Conservation (phyloP, 2,888 invertebrate genomes). For the Lysandra bellargus region DNA sequence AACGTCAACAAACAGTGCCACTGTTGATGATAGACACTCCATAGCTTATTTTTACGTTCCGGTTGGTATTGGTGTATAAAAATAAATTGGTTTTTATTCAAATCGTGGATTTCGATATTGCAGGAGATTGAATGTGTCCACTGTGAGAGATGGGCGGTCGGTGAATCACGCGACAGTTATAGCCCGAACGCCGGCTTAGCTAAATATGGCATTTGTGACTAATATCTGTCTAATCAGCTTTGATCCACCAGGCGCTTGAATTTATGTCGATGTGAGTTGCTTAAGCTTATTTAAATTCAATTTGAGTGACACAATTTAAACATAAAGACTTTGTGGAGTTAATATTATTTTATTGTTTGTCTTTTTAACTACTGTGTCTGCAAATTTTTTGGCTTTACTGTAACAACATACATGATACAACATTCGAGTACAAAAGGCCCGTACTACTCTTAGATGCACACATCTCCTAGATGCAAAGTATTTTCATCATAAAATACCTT, state of each 20-base stretch:
- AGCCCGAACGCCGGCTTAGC: background rate
- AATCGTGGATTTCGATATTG: constrained; percentile 6
- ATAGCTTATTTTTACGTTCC: background rate
- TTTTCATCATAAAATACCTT: background rate
- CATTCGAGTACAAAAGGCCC: too few species aligned
- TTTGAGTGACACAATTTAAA: too few species aligned
- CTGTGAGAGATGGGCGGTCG: background rate
- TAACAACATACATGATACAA: too few species aligned
- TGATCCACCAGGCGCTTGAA: background rate
- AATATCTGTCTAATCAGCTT: constrained; percentile 16
- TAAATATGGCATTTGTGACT: constrained; percentile 18
- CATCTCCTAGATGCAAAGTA: background rate
- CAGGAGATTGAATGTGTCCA: constrained; percentile 19
- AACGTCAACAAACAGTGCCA: background rate
- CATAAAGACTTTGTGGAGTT: too few species aligned
- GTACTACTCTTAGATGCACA: background rate
- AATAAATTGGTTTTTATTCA: constrained; percentile 19
- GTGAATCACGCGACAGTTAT: constrained; percentile 2
- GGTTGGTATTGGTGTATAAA: background rate
- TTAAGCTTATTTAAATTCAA: too few species aligned
- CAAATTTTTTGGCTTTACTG: too few species aligned
- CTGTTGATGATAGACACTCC: background rate
- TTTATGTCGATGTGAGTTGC: background rate
- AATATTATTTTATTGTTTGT: too few species aligned
- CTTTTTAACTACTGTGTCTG: too few species aligned